Evolutionary conservation across 1,140 invertebrate species (phyloP).

Genomic region (Trichoplusia ni): DNA sequence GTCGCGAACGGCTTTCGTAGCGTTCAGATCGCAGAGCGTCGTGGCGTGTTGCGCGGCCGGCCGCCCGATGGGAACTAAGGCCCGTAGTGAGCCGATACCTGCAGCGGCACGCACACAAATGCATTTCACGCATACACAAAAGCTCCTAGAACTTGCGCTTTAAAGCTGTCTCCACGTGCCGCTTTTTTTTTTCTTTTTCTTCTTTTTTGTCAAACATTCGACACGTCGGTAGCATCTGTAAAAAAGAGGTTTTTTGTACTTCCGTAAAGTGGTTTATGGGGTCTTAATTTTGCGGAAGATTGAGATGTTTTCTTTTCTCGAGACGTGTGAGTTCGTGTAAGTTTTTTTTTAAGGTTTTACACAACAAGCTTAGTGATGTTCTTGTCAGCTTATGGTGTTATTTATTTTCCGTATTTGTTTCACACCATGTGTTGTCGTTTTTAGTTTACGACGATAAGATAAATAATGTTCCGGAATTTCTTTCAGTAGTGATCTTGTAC

Average conservation of each 20-base stretch:
- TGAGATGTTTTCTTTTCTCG: not conserved
- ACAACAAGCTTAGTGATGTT: too few relatives aligned
- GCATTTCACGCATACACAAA: constrained; percentile 54
- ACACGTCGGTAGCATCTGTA: constrained; percentile 31
- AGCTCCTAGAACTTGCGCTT: constrained; percentile 54
- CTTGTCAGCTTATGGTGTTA: not conserved
- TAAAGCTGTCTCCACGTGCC: constrained; percentile 64
- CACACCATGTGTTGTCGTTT: too few relatives aligned
- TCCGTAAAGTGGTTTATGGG: constrained; percentile 18
- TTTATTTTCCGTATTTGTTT: not conserved
- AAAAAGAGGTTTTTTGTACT: constrained; percentile 31
- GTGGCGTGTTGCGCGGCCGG: constrained; percentile 28
- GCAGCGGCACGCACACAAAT: constrained; percentile 71
- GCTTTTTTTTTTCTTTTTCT: constrained; percentile 35
- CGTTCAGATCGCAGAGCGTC: not conserved
- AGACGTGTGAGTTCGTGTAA: not conserved
- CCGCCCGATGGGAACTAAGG: constrained; percentile 69
- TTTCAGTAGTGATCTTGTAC: too few relatives aligned
- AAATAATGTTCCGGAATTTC: too few relatives aligned
- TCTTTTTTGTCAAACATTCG: constrained; percentile 25
- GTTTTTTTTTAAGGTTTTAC: not conserved
- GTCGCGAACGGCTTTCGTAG: constrained; percentile 36
- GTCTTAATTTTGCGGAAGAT: constrained; percentile 19
- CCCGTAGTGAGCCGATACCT: constrained; percentile 56
- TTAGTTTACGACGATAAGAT: too few relatives aligned